Conservation (phyloP, 2,888 invertebrate genomes). For the Abrostola triplasia region DNA sequence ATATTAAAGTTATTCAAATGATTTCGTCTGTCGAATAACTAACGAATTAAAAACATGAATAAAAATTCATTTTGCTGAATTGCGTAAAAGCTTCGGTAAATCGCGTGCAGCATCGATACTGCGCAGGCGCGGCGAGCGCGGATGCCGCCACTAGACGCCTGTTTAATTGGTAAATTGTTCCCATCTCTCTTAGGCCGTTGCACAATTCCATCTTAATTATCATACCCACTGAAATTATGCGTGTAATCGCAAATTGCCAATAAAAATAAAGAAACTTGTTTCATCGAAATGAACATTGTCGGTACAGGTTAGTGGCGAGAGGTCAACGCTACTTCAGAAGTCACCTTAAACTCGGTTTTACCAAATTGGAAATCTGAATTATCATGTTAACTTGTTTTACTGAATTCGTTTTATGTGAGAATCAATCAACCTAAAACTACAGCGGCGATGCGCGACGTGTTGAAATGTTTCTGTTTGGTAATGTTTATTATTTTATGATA, state of each 20-base stretch:
- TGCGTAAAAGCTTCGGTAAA: conserved; percentile 40
- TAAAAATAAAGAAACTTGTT: conserved; percentile 65
- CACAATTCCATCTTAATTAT: conserved; percentile 52
- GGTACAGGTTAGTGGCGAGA: conserved; percentile 53
- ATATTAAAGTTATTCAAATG: no score
- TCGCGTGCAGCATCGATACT: conserved; percentile 40
- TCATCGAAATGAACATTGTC: conserved; percentile 43
- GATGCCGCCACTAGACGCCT: conserved; percentile 41
- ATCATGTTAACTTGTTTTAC: conserved; percentile 31
- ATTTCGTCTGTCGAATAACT: background rate
- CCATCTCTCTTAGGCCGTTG: conserved; percentile 37
- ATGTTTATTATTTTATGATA: conserved; percentile 6
- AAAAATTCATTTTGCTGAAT: conserved; percentile 18
- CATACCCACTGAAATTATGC: conserved; percentile 56
- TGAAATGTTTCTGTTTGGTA: conserved; percentile 3
- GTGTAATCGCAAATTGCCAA: conserved; percentile 67
- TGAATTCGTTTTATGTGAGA: conserved; percentile 29
- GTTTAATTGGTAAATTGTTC: conserved; percentile 54
- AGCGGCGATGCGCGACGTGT: background rate
- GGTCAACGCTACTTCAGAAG: conserved; percentile 69
- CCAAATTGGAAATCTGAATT: conserved; percentile 55
- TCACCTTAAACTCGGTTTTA: conserved; percentile 54
- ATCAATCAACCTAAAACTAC: conserved; percentile 2
- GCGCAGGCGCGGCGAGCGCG: conserved; percentile 10
- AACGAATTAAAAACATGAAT: background rate